These are phyloP conservation scores for Enteromius unitaeniatus DNA, from an alignment of 2,797 vertebrate species.

Conservation along the genomic window DNA sequence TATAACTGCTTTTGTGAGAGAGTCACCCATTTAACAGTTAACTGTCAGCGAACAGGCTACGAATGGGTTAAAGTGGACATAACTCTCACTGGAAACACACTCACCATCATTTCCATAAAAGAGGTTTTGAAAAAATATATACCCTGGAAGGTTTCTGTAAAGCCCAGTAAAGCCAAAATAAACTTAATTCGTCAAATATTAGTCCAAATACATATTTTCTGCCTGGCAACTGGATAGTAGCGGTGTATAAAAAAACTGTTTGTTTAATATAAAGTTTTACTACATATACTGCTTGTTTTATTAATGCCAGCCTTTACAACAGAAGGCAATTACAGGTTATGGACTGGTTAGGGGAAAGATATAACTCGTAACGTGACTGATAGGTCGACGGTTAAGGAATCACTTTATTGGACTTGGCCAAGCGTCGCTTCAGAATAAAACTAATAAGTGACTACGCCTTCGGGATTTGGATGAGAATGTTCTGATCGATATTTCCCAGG, in stretches of 20 bases:
- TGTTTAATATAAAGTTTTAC: conserved; percentile 40
- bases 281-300: conserved; percentile 28
- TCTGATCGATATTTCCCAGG: conserved; percentile 63
- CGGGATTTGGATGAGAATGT: conserved; percentile 50
- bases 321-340: conserved; percentile 44
- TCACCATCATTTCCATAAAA: conserved; percentile 41
- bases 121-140: conserved; percentile 44
- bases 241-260: conserved; percentile 9
- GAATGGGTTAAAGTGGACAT: conserved; percentile 38
- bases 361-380: conserved; percentile 45
- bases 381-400: conserved; percentile 52
- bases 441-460: conserved; percentile 53
- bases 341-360: conserved; percentile 32
- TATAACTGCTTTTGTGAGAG: background rate
- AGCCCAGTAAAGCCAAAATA: conserved; percentile 51
- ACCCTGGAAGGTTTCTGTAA: conserved; percentile 47
- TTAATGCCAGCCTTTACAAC: conserved; percentile 38
- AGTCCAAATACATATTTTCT: conserved; percentile 53
- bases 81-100: conserved; percentile 32
- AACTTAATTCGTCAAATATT: conserved; percentile 55
- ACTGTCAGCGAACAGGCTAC: background rate
- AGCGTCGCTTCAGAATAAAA: conserved; percentile 45
- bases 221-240: conserved; percentile 45
- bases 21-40: background rate
- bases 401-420: conserved; percentile 58